Percentiles rank a stretch among this genome's conserved stretches.
These are phyloP conservation scores for Solenopsis invicta DNA, from an alignment of 1,140 invertebrate species.

Conservation along the genomic window DNA sequence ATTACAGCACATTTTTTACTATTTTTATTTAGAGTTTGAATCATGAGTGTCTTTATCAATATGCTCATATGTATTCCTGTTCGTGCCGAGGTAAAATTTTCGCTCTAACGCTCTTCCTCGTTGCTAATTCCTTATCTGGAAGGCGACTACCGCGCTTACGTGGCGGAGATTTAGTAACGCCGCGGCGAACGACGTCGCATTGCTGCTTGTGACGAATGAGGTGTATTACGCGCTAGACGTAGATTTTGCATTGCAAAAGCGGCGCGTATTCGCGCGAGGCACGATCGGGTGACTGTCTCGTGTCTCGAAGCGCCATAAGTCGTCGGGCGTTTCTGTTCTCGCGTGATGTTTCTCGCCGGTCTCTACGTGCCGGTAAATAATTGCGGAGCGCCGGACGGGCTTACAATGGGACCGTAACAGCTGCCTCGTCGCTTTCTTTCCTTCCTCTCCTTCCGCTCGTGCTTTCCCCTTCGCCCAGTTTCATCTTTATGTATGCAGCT, in stretches of 20 bases:
- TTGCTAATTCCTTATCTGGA: slow-evolving; percentile 60
- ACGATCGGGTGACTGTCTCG: slow-evolving; percentile 66
- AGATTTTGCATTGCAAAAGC: slow-evolving; percentile 73
- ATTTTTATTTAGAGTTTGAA: neutral
- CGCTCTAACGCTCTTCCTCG: neutral
- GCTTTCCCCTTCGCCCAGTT: slow-evolving; percentile 60
- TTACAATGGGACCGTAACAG: slow-evolving; percentile 73
- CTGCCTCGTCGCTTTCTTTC: slow-evolving; percentile 66
- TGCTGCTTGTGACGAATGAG: slow-evolving; percentile 69
- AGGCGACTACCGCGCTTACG: slow-evolving; percentile 42
- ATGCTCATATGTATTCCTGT: neutral
- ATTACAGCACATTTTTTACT: neutral
- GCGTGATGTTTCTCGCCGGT: slow-evolving; percentile 50
- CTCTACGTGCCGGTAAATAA: slow-evolving; percentile 65
- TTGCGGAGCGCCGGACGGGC: slow-evolving; percentile 69
- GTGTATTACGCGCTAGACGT: slow-evolving; percentile 65
- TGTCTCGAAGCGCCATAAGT: slow-evolving; percentile 61
- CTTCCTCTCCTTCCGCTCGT: slow-evolving; percentile 23
- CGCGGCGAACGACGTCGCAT: slow-evolving; percentile 33
- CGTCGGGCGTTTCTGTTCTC: slow-evolving; percentile 55
- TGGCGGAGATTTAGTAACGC: slow-evolving; percentile 57
- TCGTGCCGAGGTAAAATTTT: slow-evolving; percentile 40
- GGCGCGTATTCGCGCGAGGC: slow-evolving; percentile 47
- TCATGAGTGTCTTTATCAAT: neutral
- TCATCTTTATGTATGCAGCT: slow-evolving; percentile 48